Evolutionary conservation across 2,797 vertebrate species (phyloP).

Genomic region (Amphiprion clarkii): DNA sequence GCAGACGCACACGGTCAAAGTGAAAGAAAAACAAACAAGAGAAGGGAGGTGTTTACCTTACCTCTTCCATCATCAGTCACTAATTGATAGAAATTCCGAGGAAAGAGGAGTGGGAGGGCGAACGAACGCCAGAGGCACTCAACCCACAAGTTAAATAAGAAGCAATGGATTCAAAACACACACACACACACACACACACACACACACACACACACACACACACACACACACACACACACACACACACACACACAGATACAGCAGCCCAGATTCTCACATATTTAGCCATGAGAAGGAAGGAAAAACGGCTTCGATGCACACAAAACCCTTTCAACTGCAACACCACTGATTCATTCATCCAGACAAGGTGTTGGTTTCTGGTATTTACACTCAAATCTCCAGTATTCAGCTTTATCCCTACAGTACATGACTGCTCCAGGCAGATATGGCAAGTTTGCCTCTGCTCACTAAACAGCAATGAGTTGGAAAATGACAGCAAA

Average conservation of each 20-base stretch:
- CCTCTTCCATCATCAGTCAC: neutral
- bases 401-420: too few species aligned
- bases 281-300: neutral
- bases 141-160: constrained; percentile 38
- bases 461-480: too few species aligned
- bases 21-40: constrained; percentile 9
- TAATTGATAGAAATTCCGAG: constrained; percentile 17
- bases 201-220: too few species aligned
- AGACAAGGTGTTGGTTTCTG: neutral
- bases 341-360: neutral
- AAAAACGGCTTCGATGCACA: neutral
- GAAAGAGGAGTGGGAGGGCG: neutral
- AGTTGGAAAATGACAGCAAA: neutral
- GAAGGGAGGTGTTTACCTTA: constrained; percentile 4
- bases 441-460: neutral
- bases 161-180: neutral
- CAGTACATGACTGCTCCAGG: neutral
- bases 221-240: too few species aligned
- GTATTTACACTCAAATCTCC: neutral
- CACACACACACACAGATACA: neutral
- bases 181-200: too few species aligned
- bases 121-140: constrained; percentile 11
- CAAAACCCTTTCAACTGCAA: neutral
- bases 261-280: constrained; percentile 1
- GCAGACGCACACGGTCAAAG: constrained; percentile 12